A percentile compares a stretch with the other conserved stretches of the same genome.
Conservation (phyloP, 2,797 vertebrate species). For the Argentina silus region DNA sequence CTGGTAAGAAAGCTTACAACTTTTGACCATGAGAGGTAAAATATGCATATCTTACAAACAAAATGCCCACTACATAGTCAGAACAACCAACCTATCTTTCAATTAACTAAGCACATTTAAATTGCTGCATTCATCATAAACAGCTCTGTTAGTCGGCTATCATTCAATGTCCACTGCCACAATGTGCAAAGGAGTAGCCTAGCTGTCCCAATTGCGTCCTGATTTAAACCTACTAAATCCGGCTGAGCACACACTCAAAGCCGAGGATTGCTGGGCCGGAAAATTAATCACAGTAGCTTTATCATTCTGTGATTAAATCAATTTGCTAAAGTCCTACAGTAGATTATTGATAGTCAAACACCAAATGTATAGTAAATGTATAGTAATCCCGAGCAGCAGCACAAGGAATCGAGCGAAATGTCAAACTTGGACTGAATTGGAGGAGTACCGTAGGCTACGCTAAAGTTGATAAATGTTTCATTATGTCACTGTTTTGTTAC, state of each 20-base stretch:
- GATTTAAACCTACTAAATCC: conserved; percentile 48
- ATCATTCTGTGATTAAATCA: conserved; percentile 27
- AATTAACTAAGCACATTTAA: too few relatives aligned
- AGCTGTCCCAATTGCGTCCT: background rate
- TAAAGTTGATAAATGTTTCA: background rate
- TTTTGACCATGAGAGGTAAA: background rate
- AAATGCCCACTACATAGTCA: too few relatives aligned
- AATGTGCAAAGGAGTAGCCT: conserved; percentile 11
- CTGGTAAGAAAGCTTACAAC: background rate
- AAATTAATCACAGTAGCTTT: conserved; percentile 41
- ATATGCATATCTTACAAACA: too few relatives aligned
- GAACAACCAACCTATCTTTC: too few relatives aligned
- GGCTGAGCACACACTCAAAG: conserved; percentile 59
- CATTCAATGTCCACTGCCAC: conserved; percentile 20
- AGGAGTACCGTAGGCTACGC: background rate
- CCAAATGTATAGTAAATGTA: background rate
- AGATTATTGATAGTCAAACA: background rate
- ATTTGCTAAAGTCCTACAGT: conserved; percentile 11
- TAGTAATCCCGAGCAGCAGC: too few relatives aligned
- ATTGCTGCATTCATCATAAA: too few relatives aligned
- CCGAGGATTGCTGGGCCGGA: conserved; percentile 56
- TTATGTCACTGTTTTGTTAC: background rate
- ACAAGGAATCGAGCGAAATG: background rate
- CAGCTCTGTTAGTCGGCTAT: too few relatives aligned
- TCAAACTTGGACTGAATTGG: conserved; percentile 7